Evolutionary conservation across 1,140 invertebrate genomes (phyloP), one percentile per base, ranked within the genome.

Genomic region (Bacillus rossius): DNA sequence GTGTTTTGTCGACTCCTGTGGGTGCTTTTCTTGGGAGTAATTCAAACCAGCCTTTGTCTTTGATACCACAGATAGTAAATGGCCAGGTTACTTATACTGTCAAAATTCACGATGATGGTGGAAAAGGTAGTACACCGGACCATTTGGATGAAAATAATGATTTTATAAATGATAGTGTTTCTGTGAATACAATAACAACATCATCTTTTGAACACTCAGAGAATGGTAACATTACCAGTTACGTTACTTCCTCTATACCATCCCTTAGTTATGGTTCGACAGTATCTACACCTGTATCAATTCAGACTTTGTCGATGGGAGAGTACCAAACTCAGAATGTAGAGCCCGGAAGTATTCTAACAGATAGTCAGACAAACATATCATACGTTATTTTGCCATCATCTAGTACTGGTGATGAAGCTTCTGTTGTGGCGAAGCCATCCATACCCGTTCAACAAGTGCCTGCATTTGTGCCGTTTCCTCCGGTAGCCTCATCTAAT

Each of bases 41-140:
- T 26, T 23, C 37, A 20, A 57, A 51, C 23, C 42, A 57, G 34
- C 52, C 40, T 2, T 50, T 57, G 16, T 42, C 59, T 16, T 40
- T 61, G 25, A 57, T 57, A 8, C 48, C 59, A 2, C 59, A 61
- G 22, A 57, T 51, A 51, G 49, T 57, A 17, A 47, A 61, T 45
- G 54, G 54, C 13, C 55, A 55, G 10, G 48, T 61, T 48, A 48
- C 54, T 19, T 61, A 61, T 20, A 61, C 55, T 3, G 59, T 61
- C 14, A 53, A 61, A 50, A 37, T 61, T 37, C 26, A 52, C 7
- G 40, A 52, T 8, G 23, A 52, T 45, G 41, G 22, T 14, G n/a
- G n/a, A 40, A 23, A 54, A 25, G 38, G 25, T 4, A 60, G 7
- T 3, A 14, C 23, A 5, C n/a, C n/a, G 20, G 41, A 34, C 29